Evolutionary conservation across 1,140 invertebrate species (phyloP).

Genomic region (Linepithema humile): DNA sequence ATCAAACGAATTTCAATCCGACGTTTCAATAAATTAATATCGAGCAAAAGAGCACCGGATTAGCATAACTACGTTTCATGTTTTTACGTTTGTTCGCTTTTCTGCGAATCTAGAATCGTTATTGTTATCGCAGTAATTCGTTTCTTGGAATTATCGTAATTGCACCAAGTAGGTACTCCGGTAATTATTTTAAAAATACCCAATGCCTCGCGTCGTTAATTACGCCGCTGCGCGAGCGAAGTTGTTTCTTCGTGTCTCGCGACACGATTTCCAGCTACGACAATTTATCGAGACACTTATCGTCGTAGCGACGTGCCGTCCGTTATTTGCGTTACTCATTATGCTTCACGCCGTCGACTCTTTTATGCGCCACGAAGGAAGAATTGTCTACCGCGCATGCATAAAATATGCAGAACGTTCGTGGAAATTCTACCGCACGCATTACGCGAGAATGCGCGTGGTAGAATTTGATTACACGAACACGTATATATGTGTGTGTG

Average conservation of each 20-base stretch:
- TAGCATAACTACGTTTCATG: neutral
- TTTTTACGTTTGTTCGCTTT: neutral
- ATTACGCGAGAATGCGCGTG: too few relatives aligned
- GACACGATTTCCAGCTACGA: neutral
- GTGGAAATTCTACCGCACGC: neutral
- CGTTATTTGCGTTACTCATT: neutral
- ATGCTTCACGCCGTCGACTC: neutral
- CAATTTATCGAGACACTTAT: neutral
- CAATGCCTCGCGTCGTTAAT: neutral
- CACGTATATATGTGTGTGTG: too few relatives aligned
- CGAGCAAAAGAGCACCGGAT: neutral
- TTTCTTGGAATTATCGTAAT: neutral
- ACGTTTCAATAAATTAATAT: conserved; percentile 13
- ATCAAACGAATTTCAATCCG: neutral
- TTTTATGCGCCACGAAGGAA: conserved; percentile 1
- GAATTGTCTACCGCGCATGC: too few relatives aligned
- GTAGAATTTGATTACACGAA: neutral
- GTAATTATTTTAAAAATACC: neutral
- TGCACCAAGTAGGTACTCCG: neutral
- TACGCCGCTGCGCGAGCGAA: neutral
- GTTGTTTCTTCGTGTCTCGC: neutral
- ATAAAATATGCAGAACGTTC: conserved; percentile 1
- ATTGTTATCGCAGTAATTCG: neutral
- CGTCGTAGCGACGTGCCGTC: neutral
- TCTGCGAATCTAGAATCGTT: neutral